Evolutionary conservation across 2,113 vertebrate species (phyloP), one percentile per base, ranked within the genome.

Genomic region (Excalfactoria chinensis): DNA sequence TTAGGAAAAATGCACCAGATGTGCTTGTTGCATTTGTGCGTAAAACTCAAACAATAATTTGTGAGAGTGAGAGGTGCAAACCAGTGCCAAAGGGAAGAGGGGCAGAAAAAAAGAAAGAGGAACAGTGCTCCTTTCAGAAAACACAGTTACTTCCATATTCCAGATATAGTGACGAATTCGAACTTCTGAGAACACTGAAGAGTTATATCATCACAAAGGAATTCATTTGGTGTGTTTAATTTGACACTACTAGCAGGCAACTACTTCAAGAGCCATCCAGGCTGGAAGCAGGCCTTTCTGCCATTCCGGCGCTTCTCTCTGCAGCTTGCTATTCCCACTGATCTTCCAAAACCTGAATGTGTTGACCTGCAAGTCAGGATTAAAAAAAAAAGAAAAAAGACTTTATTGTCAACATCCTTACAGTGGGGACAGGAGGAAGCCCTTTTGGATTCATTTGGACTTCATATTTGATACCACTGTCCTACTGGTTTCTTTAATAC

Each of bases 21-120:
- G 15, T 62, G 23, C 37, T 80, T 0, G 0, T 3, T 11, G 25
- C 7, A 2, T 10, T 62, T 26, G 18, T 75, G 23, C 44, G 6
- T 44, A 43, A 43, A 89, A 37, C 13, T 56, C 28, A 64, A 72
- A 37, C 60, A 41, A 26, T 15, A 51, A 43, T 2, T 35, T 59
- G 1, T 43, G 49, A 68, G 34, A 73, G 17, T 6, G 30, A 84
- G 22, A 23, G 21, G 23, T 7, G 60, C 34, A 49, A 82, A 49
- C 3, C 18, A 60, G 20, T 25, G 19, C 11, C 5, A 75, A 68
- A 62, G 59, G 22, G 34, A 62, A 62, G 14, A 25, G 15, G 9
- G 6, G 23, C 6, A 9, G 59, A 11, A 53, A 58, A 58, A 35
- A 34, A 23, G 58, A 34, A 37, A 62, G 59, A 62, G 59, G 35